Percentiles rank a stretch among this genome's conserved stretches.
Conservation (phyloP, 1,140 invertebrate genomes). For the Tachypleus tridentatus region DNA sequence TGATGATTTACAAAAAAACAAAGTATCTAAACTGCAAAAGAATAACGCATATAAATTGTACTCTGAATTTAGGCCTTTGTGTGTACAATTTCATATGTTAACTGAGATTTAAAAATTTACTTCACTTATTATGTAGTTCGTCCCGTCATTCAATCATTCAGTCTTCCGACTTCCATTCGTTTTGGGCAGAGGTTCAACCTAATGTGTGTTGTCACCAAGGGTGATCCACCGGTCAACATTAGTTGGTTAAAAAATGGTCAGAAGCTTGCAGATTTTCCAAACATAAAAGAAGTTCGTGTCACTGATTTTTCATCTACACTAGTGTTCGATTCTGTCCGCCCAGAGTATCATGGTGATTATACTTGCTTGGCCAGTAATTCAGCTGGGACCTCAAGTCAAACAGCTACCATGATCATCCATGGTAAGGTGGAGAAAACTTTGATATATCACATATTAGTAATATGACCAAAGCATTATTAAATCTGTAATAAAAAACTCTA, state of each 20-base stretch:
- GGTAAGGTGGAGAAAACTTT: constrained; percentile 40
- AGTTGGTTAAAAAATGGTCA: constrained; percentile 63
- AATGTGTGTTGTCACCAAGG: constrained; percentile 68
- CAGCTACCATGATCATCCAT: constrained; percentile 54
- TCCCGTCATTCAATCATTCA: constrained; percentile 33
- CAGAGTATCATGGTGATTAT: constrained; percentile 55
- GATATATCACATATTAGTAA: too few species aligned
- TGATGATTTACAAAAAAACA: too few species aligned
- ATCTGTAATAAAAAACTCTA: too few species aligned
- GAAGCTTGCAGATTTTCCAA: constrained; percentile 33
- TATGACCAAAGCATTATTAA: too few species aligned
- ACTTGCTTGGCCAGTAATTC: constrained; percentile 51
- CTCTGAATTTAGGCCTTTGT: too few species aligned
- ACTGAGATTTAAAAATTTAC: too few species aligned
- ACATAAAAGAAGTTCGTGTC: constrained; percentile 17
- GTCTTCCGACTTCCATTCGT: constrained; percentile 51
- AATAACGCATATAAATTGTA: too few species aligned
- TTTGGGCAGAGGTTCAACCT: constrained; percentile 72
- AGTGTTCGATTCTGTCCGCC: constrained; percentile 23
- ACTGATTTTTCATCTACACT: constrained; percentile 26
- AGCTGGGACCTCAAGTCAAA: constrained; percentile 46
- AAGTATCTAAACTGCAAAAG: too few species aligned
- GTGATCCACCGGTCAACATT: constrained; percentile 59
- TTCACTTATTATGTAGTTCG: constrained; percentile 12
- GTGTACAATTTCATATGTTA: too few species aligned